phyloP scores from a whole-genome alignment of 2,113 vertebrate genomes.

The Cygnus atratus region DNA sequence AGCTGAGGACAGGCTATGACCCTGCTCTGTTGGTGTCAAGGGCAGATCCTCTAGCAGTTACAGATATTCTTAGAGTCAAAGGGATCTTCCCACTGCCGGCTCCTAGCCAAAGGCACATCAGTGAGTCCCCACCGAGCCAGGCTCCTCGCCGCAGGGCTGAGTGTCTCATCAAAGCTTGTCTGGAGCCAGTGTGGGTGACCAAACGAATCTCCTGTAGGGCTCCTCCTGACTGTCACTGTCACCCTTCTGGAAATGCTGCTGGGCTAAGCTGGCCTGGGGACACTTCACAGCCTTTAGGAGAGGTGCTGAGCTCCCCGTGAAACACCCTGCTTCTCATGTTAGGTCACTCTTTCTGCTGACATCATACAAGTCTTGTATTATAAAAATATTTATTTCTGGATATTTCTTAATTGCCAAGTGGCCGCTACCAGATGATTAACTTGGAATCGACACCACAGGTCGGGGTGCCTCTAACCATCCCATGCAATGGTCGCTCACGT shows the following conservation, averaged over 20 bases:
- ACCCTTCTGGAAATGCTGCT: background rate
- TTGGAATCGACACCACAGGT: conserved; percentile 5
- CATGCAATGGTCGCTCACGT: background rate
- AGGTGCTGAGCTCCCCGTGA: background rate
- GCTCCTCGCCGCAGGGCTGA: background rate
- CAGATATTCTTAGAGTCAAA: background rate
- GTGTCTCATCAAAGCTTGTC: background rate
- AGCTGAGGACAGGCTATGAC: background rate
- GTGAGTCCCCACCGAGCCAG: fast-evolving
- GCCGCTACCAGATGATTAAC: background rate
- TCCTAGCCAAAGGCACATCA: background rate
- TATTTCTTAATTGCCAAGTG: background rate
- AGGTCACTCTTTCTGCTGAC: background rate
- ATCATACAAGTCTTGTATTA: background rate
- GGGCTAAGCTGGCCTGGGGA: background rate
- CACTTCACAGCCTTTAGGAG: conserved; percentile 11
- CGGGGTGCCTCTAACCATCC: background rate
- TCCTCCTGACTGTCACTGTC: background rate
- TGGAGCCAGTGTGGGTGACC: background rate
- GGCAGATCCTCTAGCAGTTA: background rate
- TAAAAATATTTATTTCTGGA: background rate
- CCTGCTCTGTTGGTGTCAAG: background rate
- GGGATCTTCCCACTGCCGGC: background rate
- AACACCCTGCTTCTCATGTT: background rate
- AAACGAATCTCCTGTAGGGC: background rate